Evolutionary conservation across 2,888 invertebrate genomes (phyloP), one percentile per base, ranked within the genome.

Genomic region (Eubasilissa splendida): DNA sequence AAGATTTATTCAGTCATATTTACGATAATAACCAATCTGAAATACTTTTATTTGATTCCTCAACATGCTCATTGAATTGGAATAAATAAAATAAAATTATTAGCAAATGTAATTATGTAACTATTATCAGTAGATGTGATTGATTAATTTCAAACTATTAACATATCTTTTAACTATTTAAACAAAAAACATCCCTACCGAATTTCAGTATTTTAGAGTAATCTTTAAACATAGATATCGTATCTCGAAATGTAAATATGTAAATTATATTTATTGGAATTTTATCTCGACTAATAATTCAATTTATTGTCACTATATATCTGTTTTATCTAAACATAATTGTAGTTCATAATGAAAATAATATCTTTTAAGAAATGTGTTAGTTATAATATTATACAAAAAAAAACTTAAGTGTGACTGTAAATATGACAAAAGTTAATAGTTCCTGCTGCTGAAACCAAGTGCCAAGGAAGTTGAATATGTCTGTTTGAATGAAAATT

Each of bases 371-470:
- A 42, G 50, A 68, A 68, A 68, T 68, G 68, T 68, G 52, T 68
- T 50, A 68, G 63, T 3, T 31, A 52, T 52, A 68, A 14, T n/a
- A 70, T 53, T 68, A 22, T 22, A 54, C 14, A 42, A 42, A 5
- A 42, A 5, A 5, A 54, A 53, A 70, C 14, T 68, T 22, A 22
- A 22, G 52, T 70, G 53, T 52, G 42, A 42, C 12, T 58, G 58
- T 58, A 58, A 58, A 58, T 58, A 58, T 58, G 58, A 58, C 9
- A 58, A 56, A 73, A 56, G 22, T 31, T 73, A 10, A 80, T 52
- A 81, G 81, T 81, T 81, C 81, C 81, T 81, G 60, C 74, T 14
- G 75, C 71, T n/a, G 77, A 81, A 81, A 81, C 77, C 68, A 81
- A 81, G 81, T 81, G 81, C 81, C 81, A 81, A 75, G 52, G 60